These are phyloP conservation scores for Drosophila antonietae DNA, from an alignment of 2,888 invertebrate genomes.

Conservation along the genomic window DNA sequence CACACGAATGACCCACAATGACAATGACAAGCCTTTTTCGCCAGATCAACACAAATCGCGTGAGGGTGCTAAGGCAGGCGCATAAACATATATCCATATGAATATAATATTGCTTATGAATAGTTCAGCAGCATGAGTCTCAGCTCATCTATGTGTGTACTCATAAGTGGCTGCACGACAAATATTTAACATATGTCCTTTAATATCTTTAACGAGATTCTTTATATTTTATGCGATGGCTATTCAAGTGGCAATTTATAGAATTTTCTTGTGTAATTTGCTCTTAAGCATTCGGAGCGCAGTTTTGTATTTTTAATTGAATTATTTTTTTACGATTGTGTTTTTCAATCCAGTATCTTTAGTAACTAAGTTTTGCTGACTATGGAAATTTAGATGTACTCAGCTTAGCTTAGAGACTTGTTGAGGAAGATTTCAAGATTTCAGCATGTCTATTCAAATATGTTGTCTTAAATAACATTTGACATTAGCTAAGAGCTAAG, in stretches of 20 bases:
- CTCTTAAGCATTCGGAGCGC: background rate
- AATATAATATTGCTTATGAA: slow-evolving; percentile 37
- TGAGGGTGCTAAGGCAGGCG: slow-evolving; percentile 35
- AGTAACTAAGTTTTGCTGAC: background rate
- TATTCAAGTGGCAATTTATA: background rate
- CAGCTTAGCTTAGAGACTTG: no score
- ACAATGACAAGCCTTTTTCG: slow-evolving; percentile 39
- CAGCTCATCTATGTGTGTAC: background rate
- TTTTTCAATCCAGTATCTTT: no score
- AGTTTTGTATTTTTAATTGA: background rate
- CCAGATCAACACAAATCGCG: slow-evolving; percentile 39
- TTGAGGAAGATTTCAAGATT: no score
- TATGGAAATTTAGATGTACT: background rate
- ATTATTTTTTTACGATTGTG: background rate
- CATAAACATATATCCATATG: slow-evolving; percentile 4
- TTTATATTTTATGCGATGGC: background rate
- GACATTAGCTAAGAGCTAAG: no score
- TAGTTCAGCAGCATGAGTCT: slow-evolving; percentile 15
- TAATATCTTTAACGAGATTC: background rate
- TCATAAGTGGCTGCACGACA: slow-evolving; percentile 7
- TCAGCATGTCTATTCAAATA: no score
- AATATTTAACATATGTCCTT: slow-evolving; percentile 26
- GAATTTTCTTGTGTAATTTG: background rate
- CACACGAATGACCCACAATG: slow-evolving; percentile 59
- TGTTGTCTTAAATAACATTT: no score